A percentile compares a stretch with the other conserved stretches of the same genome.
Evolutionary conservation across 2,113 vertebrate genomes (phyloP).

Genomic region (Hoplias malabaricus): DNA sequence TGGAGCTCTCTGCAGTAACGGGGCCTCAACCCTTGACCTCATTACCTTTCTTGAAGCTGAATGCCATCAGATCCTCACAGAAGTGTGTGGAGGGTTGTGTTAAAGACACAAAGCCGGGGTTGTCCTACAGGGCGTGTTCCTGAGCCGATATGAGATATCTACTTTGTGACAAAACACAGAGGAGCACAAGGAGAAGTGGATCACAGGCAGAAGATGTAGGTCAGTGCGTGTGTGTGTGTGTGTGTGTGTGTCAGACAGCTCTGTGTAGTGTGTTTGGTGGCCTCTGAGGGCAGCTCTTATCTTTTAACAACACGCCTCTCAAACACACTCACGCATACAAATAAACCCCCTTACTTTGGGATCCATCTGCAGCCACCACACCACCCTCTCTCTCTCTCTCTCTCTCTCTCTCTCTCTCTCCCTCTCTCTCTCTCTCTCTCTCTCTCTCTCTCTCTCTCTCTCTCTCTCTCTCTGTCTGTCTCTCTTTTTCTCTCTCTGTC

Average conservation of each 20-base stretch:
- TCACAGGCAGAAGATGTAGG: neutral
- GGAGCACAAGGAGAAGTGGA: neutral
- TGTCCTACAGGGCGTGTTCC: neutral
- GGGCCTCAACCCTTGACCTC: too few relatives aligned
- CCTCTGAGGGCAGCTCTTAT: slow-evolving; percentile 74
- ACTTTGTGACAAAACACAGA: slow-evolving; percentile 14
- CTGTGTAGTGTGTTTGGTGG: slow-evolving; percentile 65
- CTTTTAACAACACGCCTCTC: slow-evolving; percentile 75
- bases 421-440: slow-evolving; percentile 39
- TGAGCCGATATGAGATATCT: neutral
- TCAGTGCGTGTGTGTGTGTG: neutral
- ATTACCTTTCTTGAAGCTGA: too few relatives aligned
- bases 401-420: slow-evolving; percentile 40
- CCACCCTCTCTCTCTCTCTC: slow-evolving; percentile 24
- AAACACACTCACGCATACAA: slow-evolving; percentile 70
- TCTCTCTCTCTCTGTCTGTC: slow-evolving; percentile 9
- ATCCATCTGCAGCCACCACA: slow-evolving; percentile 32
- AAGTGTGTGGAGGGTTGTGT: neutral
- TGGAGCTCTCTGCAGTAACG: too few relatives aligned
- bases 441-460: neutral
- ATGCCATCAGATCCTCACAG: too few relatives aligned
- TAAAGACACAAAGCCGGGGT: neutral
- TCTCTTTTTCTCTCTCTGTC: slow-evolving; percentile 22
- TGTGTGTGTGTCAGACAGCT: slow-evolving; percentile 56
- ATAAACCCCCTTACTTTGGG: slow-evolving; percentile 73